Conservation (phyloP, 1,140 invertebrate species). For the Amyelois transitella region DNA sequence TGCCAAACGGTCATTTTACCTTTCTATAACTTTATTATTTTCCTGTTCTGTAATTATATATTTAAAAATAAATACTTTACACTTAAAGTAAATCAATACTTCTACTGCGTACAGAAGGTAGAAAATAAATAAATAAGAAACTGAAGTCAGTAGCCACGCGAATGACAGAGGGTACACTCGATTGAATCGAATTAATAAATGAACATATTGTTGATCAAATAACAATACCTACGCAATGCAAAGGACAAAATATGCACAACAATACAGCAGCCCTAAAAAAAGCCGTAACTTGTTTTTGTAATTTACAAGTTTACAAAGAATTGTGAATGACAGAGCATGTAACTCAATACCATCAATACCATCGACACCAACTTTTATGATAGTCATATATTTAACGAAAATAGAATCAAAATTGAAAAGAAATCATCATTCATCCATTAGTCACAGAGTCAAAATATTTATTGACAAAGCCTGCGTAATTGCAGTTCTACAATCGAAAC, state of each 20-base stretch:
- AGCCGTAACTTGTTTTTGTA: constrained; percentile 45
- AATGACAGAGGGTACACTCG: neutral
- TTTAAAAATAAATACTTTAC: no score
- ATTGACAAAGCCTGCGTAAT: constrained; percentile 66
- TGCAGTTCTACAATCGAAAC: constrained; percentile 67
- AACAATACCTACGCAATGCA: neutral
- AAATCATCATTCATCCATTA: constrained; percentile 72
- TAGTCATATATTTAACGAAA: constrained; percentile 63
- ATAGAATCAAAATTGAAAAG: constrained; percentile 65
- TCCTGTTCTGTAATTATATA: no score
- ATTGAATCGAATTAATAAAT: neutral
- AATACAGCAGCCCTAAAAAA: constrained; percentile 40
- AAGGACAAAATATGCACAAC: constrained; percentile 16
- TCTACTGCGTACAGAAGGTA: no score
- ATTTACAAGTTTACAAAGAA: constrained; percentile 44
- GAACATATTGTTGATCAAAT: neutral
- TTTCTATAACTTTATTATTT: no score
- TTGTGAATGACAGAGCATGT: constrained; percentile 55
- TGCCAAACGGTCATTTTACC: no score
- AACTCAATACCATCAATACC: constrained; percentile 55
- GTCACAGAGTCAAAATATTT: constrained; percentile 67
- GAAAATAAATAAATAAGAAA: neutral
- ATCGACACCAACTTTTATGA: constrained; percentile 62
- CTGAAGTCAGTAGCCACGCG: neutral
- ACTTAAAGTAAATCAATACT: no score